These are phyloP conservation scores for Tupaia chinensis DNA, from an alignment of 2,113 vertebrate species.

Conservation along the genomic window DNA sequence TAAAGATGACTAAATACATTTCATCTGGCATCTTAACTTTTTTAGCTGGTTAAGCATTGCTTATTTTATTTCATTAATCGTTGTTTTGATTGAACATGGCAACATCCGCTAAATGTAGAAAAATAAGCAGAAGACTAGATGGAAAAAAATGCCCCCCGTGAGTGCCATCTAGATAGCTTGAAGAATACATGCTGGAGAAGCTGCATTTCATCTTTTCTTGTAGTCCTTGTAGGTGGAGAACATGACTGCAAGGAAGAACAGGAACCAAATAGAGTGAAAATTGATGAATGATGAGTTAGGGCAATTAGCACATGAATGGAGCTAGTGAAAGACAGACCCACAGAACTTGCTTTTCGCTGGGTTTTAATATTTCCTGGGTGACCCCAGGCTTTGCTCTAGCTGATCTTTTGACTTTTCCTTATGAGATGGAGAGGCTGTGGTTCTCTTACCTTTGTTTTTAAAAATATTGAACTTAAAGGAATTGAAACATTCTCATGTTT, in stretches of 20 bases:
- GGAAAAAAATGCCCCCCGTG: not conserved
- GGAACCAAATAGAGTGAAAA: conserved; percentile 56
- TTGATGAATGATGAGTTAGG: conserved; percentile 14
- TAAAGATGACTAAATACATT: conserved; percentile 18
- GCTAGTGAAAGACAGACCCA: conserved; percentile 43
- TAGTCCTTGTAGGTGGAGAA: conserved; percentile 15
- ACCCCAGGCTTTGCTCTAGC: conserved; percentile 57
- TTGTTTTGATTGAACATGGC: not conserved
- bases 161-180: not conserved
- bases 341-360: not conserved
- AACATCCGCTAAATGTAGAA: not conserved
- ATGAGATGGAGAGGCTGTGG: conserved; percentile 62
- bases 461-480: conserved; percentile 76
- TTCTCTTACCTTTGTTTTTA: conserved; percentile 77
- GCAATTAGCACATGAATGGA: conserved; percentile 32
- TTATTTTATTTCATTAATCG: conserved; percentile 36
- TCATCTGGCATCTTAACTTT: not conserved
- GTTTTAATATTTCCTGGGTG: conserved; percentile 68
- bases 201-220: not conserved
- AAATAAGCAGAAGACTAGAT: conserved; percentile 29
- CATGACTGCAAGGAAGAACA: conserved; percentile 13
- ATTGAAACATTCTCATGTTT: no score
- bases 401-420: conserved; percentile 74
- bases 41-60: not conserved
- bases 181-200: not conserved